Base-by-base conservation (phyloP, 2,797 vertebrate species). In the Xenops minutus region DNA sequence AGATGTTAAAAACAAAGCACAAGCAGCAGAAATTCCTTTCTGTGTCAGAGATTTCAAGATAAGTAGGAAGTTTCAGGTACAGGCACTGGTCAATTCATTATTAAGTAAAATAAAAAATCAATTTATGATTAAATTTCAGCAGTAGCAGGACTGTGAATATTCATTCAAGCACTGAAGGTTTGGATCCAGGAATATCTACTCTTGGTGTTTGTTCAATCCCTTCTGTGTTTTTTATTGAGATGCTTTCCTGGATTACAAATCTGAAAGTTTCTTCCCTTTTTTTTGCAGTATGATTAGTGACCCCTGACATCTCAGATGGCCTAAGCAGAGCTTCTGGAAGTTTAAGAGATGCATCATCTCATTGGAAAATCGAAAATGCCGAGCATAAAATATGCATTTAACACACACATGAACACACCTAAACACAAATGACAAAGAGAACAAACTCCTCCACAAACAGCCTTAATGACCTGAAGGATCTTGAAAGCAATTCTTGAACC, bases 371-470 rank as follows among this genome's bases (percentile, higher is more conserved):
- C 39, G 30, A 43, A 48, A 89, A 69, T 76, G 74, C 23, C 71
- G 41, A 85, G 37, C 8, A 73, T 59, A 78, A 78, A 83, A 79
- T 16, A 34, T 2, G 3, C 15, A 13, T 72, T 84, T 51, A 58
- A 8, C 12, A 32, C 19, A 39, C 20, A 8, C 6, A 14, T 3
- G 19, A 12, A 37, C 16, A 3, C 0, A 2, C 1, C 12, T 32
- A 51, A 76, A 39, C 2, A 4, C 5, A 5, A 77, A 20, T 21
- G 9, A 58, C 32, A 55, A 69, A 56, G 43, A 56, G 43, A 63
- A 12, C 1, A 41, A 82, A 37, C 4, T 49, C 23, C 20, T 55
- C 29, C 32, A 30, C 16, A n/a, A 73, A 24, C 9, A 91, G 20
- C 32, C 16, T 36, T 49, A 11, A 64, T 11, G n/a, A n/a, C 19